Base-by-base conservation (phyloP, 23 tunicate genomes). In the Oikopleura albicans region DNA sequence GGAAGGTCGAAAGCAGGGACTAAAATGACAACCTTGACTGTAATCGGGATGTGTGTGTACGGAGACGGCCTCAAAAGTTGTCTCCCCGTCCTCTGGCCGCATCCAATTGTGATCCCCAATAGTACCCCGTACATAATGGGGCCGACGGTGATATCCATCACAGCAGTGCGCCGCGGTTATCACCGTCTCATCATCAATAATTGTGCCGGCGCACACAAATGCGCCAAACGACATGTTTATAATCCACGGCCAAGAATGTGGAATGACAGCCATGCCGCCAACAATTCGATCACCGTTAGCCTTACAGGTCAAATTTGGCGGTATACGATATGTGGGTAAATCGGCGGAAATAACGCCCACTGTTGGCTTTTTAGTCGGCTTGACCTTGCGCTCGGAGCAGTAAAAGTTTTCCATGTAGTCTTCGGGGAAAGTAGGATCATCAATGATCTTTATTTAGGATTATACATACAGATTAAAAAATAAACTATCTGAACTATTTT, bases 81-180 rank as follows among this genome's bases (percentile, higher is more conserved):
- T 49, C 22, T 49, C 16, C 12, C 63, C 63, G 22, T 49, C 63
- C 63, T 49, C 63, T 8, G 12, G 22, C 63, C 16, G 12, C 63
- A 49, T 49, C 63, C 27, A 71, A 37, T 71, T 2, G 35, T 71
- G 79, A 29, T 71, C 79, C 4, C 34, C 27, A 31, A 71, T 71
- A 2, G 79, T 71, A 29, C 79, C 27, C 2, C 35, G 27, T 34
- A 71, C 79, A 16, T 71, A 12, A 2, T 71, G 37, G 33, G 79
- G 79, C 37, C 31, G 28, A 16, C 37, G 37, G 4, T 71, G 79
- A 29, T 12, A 71, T 16, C 79, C 79, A 37, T 27, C 33, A 37
- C 79, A 71, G 37, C 79, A 71, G 35, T 71, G 79, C 33, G 79
- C 79, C 31, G 79, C 79, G 36, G 79, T 12, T 12, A 71, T 16